Base-by-base conservation (phyloP, 2,888 invertebrate species). In the Lydus trimaculatus region DNA sequence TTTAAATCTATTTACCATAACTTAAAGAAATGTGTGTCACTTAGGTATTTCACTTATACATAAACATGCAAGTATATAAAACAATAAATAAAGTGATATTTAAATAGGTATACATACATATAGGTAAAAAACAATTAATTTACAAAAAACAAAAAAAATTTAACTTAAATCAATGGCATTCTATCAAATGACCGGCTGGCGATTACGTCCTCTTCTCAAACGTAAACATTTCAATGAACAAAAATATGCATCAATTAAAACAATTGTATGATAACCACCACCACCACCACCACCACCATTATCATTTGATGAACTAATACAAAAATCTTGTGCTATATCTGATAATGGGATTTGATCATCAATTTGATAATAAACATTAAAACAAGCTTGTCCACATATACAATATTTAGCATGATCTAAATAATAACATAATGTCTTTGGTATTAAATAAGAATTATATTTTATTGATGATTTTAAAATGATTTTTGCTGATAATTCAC, bases 361-460 rank as follows among this genome's bases (percentile, higher is more conserved):
- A 75, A 81, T 81, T 60, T 72, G 81, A 79, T 75, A 83, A 81
- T 75, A 84, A 13, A 78, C 72, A 58, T 81, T 76, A 72, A 85
- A 83, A 71, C 84, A 84, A 5, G 85, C 82, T 67, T 80, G 82
- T 0, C 91, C 90, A 82, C 92, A 92, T 0, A 88, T 79, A 80
- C 92, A 92, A 81, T 89, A 89, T 73, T 88, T 87, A 0, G 90
- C 89, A 77, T 87, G 81, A 76, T 91, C 90, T 73, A 92, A 82
- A 79, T 88, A 90, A 60, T 87, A 82, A 0, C 90, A 88, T 64
- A 92, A 80, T 5, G 89, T 90, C 67, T 79, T 79, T 0, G 92
- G 92, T 76, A 92, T 86, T 33, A 86, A 85, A 63, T 88, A 88
- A 20, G 88, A 82, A 67, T 88, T 86, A 80, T 91, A 92, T 39